Conservation (phyloP, 2,888 invertebrate genomes). For the Liodrosophila aerea region DNA sequence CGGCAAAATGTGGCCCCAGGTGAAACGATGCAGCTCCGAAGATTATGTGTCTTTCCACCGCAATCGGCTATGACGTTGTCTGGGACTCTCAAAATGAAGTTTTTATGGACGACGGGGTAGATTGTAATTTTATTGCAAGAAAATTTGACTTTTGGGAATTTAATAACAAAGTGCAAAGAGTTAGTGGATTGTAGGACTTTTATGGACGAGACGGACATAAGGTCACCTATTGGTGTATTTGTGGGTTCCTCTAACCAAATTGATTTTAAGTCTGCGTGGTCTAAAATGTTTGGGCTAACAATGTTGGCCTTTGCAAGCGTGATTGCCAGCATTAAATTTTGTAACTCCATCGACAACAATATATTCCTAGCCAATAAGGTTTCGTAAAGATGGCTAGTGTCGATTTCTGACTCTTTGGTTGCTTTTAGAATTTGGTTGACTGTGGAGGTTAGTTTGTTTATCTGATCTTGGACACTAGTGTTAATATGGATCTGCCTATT, state of each 20-base stretch:
- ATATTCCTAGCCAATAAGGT: constrained; percentile 5
- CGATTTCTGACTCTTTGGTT: background rate
- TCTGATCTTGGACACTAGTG: constrained; percentile 2
- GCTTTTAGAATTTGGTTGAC: background rate
- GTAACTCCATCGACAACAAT: constrained; percentile 1
- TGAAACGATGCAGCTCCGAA: no score
- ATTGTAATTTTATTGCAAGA: background rate
- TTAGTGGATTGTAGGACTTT: background rate
- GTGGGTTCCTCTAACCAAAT: constrained; percentile 16
- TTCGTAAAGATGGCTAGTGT: constrained; percentile 3
- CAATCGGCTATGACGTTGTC: no score
- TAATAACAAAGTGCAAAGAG: background rate
- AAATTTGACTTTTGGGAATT: background rate
- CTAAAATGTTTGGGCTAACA: constrained; percentile 1
- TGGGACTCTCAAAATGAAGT: no score
- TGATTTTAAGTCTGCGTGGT: constrained; percentile 8
- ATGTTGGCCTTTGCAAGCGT: constrained; percentile 11
- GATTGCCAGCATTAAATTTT: background rate
- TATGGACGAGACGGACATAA: background rate
- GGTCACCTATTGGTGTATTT: background rate
- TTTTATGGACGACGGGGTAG: no score
- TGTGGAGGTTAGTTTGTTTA: constrained; percentile 2
- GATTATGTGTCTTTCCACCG: no score
- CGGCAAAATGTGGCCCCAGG: no score
- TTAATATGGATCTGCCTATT: constrained; percentile 5